These are phyloP conservation scores for Synanthedon vespiformis DNA, from an alignment of 2,888 invertebrate genomes.

Conservation along the genomic window DNA sequence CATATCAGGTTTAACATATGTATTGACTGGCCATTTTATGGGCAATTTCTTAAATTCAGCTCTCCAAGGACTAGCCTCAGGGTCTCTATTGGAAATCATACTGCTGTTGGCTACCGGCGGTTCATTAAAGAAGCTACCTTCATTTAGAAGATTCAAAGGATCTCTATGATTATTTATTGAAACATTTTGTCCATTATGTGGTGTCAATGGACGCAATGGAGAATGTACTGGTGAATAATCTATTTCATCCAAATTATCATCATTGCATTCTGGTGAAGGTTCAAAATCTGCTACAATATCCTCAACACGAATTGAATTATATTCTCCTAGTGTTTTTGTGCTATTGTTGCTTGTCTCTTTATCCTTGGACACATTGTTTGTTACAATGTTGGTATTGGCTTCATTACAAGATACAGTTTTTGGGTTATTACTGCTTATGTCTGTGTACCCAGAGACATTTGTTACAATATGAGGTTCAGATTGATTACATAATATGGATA, in stretches of 20 bases:
- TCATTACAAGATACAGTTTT: too few species aligned
- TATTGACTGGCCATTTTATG: conserved; percentile 56
- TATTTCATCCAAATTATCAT: conserved; percentile 30
- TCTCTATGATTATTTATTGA: conserved; percentile 19
- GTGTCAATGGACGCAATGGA: conserved; percentile 18
- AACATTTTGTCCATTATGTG: background rate
- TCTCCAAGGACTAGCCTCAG: conserved; percentile 59
- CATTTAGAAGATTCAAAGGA: conserved; percentile 41
- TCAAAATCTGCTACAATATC: conserved; percentile 54
- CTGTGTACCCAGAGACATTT: too few species aligned
- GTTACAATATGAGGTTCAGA: too few species aligned
- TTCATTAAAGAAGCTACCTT: conserved; percentile 55
- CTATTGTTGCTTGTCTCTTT: too few species aligned
- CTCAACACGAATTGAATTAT: conserved; percentile 24
- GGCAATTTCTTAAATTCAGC: conserved; percentile 51
- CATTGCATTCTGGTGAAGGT: conserved; percentile 17
- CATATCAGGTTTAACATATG: conserved; percentile 60
- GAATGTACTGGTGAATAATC: conserved; percentile 54
- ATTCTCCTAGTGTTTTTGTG: background rate
- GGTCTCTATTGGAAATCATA: conserved; percentile 40
- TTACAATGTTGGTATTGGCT: too few species aligned
- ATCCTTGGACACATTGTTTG: too few species aligned
- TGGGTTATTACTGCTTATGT: too few species aligned
- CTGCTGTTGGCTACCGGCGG: conserved; percentile 57
- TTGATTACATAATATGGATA: too few species aligned